Evolutionary conservation across 2,113 vertebrate genomes (phyloP), one percentile per base, ranked within the genome.

Genomic region (Zosterops hypoxanthus): DNA sequence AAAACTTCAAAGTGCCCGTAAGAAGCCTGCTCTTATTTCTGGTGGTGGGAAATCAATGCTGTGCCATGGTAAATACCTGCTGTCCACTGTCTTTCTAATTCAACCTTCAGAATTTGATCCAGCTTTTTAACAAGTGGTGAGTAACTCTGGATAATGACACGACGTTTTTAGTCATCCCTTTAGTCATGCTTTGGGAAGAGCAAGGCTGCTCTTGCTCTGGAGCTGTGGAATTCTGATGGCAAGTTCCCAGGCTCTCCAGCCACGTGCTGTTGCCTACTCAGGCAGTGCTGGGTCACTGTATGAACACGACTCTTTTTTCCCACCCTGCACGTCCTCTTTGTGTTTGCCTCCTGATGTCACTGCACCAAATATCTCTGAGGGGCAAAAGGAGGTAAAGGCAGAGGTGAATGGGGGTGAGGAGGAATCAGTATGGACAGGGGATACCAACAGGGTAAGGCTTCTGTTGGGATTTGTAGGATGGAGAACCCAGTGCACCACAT

Each of bases 401-500:
- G 66, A 64, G 78, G 41, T n/a, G 75, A 83, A 77, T 0, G 0
- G 66, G 75, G 57, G 22, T 0, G 0, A 87, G 68, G 68, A 86
- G 26, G 41, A 90, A 53, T 28, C 8, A 1, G 53, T n/a, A 53
- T 50, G 78, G 60, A 82, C 46, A 23, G 42, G 61, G 5, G 7
- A 12, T 55, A 33, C 24, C 50, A 78, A 7, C 1, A 1, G 22
- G 7, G 18, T 1, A 3, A 68, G 42, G 29, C 44, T 82, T 11
- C 69, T 84, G 46, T 14, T 70, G 16, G 2, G 21, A 25, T 86
- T 9, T 73, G 47, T 42, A 6, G 9, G 6, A 5, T 44, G 17
- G 66, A 22, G 66, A 86, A 59, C 24, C 18, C 2, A 24, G 2
- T 1, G 3, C 0, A 22, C 9, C 24, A 49, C 29, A 9, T 0